Conservation (phyloP, 2,797 vertebrate species). For the Cirrhinus mrigala region DNA sequence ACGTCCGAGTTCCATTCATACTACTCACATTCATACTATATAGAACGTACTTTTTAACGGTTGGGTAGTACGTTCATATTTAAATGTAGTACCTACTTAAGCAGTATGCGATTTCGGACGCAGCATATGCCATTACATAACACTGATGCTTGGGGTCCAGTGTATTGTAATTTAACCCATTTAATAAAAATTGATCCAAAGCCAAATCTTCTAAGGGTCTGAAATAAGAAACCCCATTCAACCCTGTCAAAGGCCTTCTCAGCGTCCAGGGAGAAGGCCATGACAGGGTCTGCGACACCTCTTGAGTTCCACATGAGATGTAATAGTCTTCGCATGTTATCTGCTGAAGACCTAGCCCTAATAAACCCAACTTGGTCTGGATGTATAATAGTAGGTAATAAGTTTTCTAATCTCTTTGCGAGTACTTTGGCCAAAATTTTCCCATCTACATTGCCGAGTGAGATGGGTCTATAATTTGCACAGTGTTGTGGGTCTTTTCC, state of each 20-base stretch:
- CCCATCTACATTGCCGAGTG: background rate
- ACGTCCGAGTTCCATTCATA: too few relatives aligned
- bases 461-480: background rate
- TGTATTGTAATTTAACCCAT: too few relatives aligned
- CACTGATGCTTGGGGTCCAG: background rate
- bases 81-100: too few relatives aligned
- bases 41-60: too few relatives aligned
- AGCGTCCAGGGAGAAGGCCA: background rate
- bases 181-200: too few relatives aligned
- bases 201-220: background rate
- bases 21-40: too few relatives aligned
- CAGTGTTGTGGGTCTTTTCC: background rate
- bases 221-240: background rate
- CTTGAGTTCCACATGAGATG: background rate
- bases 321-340: background rate
- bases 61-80: too few relatives aligned
- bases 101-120: too few relatives aligned
- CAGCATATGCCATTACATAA: background rate
- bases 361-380: background rate
- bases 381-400: background rate
- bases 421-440: constrained; percentile 4
- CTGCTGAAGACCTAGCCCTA: background rate
- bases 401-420: background rate
- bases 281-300: background rate
- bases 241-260: background rate